Percentiles rank a stretch among this genome's conserved stretches.
phyloP scores from a whole-genome alignment of 2,797 vertebrate species.

The Mormyrus proboscirostris region DNA sequence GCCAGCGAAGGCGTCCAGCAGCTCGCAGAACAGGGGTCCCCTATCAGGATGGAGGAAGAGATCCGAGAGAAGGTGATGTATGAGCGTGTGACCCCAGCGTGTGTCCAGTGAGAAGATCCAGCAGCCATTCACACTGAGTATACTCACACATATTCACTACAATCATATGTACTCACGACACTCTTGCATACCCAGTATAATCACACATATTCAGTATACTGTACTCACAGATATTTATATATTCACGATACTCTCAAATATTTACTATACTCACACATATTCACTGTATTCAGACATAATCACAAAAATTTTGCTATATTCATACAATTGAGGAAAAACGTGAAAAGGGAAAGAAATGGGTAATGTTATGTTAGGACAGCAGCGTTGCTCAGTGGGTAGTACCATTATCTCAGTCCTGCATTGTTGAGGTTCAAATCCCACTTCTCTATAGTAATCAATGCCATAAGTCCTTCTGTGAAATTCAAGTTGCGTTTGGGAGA shows the following conservation, averaged over 20 bases:
- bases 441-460: neutral
- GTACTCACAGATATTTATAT: neutral
- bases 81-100: neutral
- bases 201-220: neutral
- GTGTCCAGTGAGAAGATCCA: neutral
- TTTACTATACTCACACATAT: neutral
- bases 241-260: neutral
- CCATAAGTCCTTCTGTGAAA: neutral
- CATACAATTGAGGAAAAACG: neutral
- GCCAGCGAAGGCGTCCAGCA: constrained; percentile 91
- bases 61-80: constrained; percentile 85
- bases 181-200: neutral
- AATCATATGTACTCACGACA: neutral
- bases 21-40: constrained; percentile 90
- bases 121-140: neutral
- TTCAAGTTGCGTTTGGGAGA: neutral
- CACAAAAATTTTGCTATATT: neutral
- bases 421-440: neutral
- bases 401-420: neutral
- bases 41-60: constrained; percentile 97
- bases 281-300: neutral
- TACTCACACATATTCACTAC: neutral
- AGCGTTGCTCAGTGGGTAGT: neutral
- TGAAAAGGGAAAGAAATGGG: neutral
- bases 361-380: neutral